Evolutionary conservation across 2,797 vertebrate species (phyloP).

Genomic region (Melanotaenia parkinsoni): DNA sequence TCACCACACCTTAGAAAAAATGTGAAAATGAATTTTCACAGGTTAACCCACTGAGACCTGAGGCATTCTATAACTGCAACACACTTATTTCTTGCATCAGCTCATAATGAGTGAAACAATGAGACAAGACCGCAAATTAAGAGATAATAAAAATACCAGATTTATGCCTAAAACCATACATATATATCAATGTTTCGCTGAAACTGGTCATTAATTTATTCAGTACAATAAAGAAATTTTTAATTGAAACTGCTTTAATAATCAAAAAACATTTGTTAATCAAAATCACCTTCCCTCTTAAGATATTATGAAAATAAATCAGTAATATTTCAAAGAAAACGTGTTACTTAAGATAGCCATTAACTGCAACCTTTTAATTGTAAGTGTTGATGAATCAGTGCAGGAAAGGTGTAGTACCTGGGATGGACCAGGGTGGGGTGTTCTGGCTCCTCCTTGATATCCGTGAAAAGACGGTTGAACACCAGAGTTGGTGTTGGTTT

Average conservation of each 20-base stretch:
- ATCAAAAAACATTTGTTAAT: background rate
- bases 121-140: background rate
- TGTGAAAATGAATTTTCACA: background rate
- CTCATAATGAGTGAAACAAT: background rate
- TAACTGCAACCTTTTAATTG: background rate
- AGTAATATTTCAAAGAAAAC: background rate
- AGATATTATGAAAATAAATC: background rate
- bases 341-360: background rate
- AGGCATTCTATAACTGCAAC: background rate
- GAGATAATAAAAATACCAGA: background rate
- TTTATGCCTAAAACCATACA: background rate
- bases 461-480: constrained; percentile 89
- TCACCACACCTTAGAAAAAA: background rate
- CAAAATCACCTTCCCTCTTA: background rate
- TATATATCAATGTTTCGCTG: background rate
- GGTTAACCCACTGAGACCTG: background rate
- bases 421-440: constrained; percentile 90
- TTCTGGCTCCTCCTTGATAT: constrained; percentile 96
- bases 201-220: background rate
- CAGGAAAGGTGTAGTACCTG: constrained; percentile 84
- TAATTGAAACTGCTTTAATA: background rate
- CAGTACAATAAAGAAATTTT: background rate
- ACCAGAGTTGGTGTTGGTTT: constrained; percentile 82
- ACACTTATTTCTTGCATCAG: background rate
- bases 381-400: background rate